Evolutionary conservation across 2,797 vertebrate genomes (phyloP).

Genomic region (Molossus molossus): DNA sequence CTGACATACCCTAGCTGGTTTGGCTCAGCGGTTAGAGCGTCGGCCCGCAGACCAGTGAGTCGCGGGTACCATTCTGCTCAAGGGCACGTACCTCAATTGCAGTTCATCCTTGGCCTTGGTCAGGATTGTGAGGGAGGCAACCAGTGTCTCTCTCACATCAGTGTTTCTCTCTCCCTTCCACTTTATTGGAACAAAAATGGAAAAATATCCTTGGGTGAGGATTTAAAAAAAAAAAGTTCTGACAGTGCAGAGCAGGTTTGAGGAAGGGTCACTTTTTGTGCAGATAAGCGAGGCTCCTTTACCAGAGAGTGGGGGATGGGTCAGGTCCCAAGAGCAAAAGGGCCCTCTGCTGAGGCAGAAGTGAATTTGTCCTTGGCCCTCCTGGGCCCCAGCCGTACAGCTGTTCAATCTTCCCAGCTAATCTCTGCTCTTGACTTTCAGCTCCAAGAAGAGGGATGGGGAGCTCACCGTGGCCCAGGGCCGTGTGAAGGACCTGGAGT

Average conservation of each 20-base stretch:
- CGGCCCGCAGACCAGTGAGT: no score
- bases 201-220: no score
- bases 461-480: conserved; percentile 93
- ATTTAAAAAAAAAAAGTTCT: no score
- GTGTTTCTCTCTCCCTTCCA: no score
- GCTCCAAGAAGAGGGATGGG: conserved; percentile 95
- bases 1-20: no score
- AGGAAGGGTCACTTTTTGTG: neutral
- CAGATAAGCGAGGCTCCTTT: rapidly evolving
- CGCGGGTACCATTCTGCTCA: no score
- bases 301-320: rapidly evolving
- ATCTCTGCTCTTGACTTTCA: conserved; percentile 78
- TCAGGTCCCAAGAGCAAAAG: neutral
- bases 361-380: neutral
- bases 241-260: neutral
- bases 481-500: conserved; percentile 94
- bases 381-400: neutral
- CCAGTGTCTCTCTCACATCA: no score
- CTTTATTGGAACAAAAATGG: no score
- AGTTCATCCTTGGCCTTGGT: no score
- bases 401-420: rapidly evolving
- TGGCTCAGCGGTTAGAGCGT: no score
- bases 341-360: rapidly evolving
- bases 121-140: no score
- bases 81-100: no score